These are phyloP conservation scores for Lysandra bellargus DNA, from an alignment of 2,888 invertebrate genomes.

Conservation along the genomic window DNA sequence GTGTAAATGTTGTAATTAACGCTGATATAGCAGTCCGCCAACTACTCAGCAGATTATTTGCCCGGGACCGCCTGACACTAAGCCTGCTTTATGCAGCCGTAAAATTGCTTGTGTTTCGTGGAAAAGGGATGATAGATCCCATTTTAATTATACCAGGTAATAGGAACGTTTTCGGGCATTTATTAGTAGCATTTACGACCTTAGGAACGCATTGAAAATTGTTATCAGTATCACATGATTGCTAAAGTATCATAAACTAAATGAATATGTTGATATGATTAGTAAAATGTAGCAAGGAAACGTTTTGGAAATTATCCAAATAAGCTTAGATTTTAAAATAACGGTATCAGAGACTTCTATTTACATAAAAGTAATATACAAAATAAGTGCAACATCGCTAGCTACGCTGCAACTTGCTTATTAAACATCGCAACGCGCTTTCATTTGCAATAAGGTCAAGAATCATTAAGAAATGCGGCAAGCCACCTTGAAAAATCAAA, in stretches of 20 bases:
- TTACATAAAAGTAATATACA: neutral
- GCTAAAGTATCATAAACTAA: no score
- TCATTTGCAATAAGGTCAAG: conserved; percentile 32
- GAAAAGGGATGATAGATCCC: neutral
- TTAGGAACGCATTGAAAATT: neutral
- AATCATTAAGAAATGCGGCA: conserved; percentile 31
- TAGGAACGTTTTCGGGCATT: neutral
- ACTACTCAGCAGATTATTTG: conserved; percentile 1
- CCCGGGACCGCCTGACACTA: neutral
- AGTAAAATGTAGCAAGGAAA: no score
- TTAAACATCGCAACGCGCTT: conserved; percentile 26
- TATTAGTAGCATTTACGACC: neutral
- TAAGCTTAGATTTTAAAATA: no score
- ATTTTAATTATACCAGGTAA: conserved; percentile 16
- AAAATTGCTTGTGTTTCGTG: conserved; percentile 6
- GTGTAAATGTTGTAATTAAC: conserved; percentile 16
- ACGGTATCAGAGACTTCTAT: no score
- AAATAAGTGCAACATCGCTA: neutral
- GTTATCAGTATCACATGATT: neutral
- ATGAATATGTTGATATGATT: no score
- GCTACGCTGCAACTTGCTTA: neutral
- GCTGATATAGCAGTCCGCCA: conserved; percentile 8
- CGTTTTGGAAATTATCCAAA: no score
- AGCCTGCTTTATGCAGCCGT: conserved; percentile 11
- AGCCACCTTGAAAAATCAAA: neutral